These are phyloP conservation scores for Papilio polytes DNA, from an alignment of 1,140 invertebrate genomes.

Conservation along the genomic window DNA sequence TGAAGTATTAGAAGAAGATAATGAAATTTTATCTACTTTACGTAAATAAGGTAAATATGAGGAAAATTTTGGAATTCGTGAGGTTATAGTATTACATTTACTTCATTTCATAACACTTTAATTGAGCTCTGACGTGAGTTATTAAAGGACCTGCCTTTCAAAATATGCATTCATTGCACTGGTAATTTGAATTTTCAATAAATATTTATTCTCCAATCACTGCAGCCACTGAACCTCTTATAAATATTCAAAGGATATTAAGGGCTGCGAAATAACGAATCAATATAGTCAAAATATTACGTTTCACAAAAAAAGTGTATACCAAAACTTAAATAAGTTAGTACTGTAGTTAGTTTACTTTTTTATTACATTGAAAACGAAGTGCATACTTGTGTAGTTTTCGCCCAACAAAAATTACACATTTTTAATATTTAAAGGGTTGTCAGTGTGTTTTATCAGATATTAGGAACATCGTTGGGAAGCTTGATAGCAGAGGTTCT, in stretches of 20 bases:
- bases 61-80: background rate
- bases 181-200: constrained; percentile 14
- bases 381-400: no score
- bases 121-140: background rate
- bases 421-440: no score
- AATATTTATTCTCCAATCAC: constrained; percentile 23
- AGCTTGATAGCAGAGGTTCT: no score
- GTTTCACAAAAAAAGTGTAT: background rate
- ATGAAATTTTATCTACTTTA: no score
- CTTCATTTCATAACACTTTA: background rate
- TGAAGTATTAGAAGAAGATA: no score
- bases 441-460: no score
- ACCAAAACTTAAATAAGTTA: background rate
- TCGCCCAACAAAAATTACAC: no score
- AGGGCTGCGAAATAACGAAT: constrained; percentile 24
- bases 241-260: constrained; percentile 30
- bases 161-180: constrained; percentile 12
- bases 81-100: background rate
- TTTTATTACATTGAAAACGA: no score
- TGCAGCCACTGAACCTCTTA: constrained; percentile 7
- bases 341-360: background rate
- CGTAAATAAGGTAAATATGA: no score
- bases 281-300: background rate
- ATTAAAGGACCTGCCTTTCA: background rate
- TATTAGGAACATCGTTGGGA: no score